Evolutionary conservation across 2,113 vertebrate genomes (phyloP).

Genomic region (Butorides virescens): DNA sequence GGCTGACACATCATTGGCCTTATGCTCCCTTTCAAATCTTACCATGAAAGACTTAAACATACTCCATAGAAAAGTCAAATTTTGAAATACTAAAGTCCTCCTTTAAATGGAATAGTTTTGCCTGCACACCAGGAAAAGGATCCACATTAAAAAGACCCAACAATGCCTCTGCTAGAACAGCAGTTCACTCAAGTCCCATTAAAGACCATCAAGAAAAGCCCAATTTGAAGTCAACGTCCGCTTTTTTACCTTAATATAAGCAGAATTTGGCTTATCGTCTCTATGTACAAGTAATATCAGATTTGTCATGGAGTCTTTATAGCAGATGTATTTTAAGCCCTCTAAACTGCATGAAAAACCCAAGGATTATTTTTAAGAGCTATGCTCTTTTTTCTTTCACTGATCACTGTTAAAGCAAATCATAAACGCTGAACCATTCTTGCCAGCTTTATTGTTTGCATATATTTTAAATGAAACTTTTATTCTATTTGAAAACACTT

Average conservation of each 20-base stretch:
- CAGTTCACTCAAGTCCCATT: not conserved
- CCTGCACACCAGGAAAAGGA: not conserved
- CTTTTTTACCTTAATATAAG: slow-evolving; percentile 29
- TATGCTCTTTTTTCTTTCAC: slow-evolving; percentile 31
- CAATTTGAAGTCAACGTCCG: slow-evolving; percentile 19
- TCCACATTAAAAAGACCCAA: not conserved
- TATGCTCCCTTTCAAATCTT: not conserved
- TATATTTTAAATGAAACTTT: slow-evolving; percentile 22
- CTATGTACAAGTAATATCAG: slow-evolving; percentile 52
- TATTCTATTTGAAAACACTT: slow-evolving; percentile 9
- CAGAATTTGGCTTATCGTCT: slow-evolving; percentile 30
- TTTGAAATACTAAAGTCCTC: not conserved
- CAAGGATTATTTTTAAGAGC: slow-evolving; percentile 55
- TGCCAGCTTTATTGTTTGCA: slow-evolving; percentile 18
- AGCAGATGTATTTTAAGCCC: slow-evolving; percentile 49
- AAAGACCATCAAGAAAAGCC: not conserved
- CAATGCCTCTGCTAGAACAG: not conserved
- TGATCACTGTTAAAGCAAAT: slow-evolving; percentile 30
- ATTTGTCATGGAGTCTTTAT: slow-evolving; percentile 55
- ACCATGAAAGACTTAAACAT: not conserved
- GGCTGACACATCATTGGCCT: not conserved
- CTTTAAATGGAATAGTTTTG: not conserved
- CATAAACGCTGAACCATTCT: slow-evolving; percentile 15
- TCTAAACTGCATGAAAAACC: slow-evolving; percentile 45
- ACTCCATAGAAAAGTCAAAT: not conserved